Evolutionary conservation across 2,113 vertebrate species (phyloP), one percentile per base, ranked within the genome.

Genomic region (Zosterops japonicus): DNA sequence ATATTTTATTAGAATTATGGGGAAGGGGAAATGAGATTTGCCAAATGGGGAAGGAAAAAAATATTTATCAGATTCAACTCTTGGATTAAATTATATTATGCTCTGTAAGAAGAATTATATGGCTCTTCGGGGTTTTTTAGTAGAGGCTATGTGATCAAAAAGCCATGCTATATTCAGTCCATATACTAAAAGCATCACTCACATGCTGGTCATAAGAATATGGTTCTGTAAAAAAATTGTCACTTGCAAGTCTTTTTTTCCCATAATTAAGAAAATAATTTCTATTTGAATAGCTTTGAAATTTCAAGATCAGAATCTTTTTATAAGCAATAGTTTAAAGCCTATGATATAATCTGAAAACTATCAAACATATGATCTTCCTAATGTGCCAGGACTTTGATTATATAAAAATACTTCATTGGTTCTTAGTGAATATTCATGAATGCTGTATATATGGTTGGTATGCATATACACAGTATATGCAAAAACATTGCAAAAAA

Each of bases 201-300:
- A 72, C n/a, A 64, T 80, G 53, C 41, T 92, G 31, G 46, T 90
- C 36, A n/a, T 42, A 83, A 78, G 68, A 83, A 78, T 75, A 23
- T 59, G 18, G 44, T 70, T 83, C 68, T 70, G 24, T 59, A n/a
- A 83, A 96, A 90, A 84, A 80, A 42, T 88, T 88, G 11, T 90
- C 61, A 50, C 28, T 75, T 78, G 10, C 52, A 44, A 81, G 18
- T 90, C 18, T 81, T 52, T 84, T 89, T 89, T 53, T 31, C 31
- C 42, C 9, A 8, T 60, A 83, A 31, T 87, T 93, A 88, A 93
- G 59, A 92, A 93, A 96, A 88, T 80, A 80, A 63, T 86, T 83
- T 93, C 11, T 83, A 23, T 92, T 93, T 92, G 71, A 92, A 90
- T 88, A 81, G 31, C 42, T 93, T 96, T 90, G 71, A 87, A 88